Conservation (phyloP, 1,140 invertebrate genomes). For the Contarinia nasturtii region DNA sequence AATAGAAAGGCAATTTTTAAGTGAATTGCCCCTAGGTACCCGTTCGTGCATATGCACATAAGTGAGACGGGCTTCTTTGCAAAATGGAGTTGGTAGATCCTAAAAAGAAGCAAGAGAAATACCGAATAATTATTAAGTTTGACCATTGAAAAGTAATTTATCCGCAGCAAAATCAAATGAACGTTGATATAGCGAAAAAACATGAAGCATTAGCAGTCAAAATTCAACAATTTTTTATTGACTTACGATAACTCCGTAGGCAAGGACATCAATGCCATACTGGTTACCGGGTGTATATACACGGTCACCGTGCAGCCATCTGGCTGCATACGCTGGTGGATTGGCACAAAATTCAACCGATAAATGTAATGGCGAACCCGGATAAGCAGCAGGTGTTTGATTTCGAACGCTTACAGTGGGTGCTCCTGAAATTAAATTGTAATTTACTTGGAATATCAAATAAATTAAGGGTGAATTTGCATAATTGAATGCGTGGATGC, state of each 20-base stretch:
- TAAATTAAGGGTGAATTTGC: neutral
- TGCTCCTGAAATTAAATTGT: constrained; percentile 15
- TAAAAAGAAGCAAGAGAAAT: constrained; percentile 3
- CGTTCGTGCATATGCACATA: constrained; percentile 24
- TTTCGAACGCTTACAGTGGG: constrained; percentile 27
- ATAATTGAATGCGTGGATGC: no score
- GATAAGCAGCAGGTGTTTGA: constrained; percentile 29
- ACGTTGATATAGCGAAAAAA: no score
- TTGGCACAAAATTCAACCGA: constrained; percentile 34
- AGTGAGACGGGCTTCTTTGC: constrained; percentile 23
- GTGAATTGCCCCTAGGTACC: no score
- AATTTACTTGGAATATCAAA: no score
- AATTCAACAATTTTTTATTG: neutral
- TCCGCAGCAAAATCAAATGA: no score
- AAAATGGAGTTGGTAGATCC: constrained; percentile 23
- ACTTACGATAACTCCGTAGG: constrained; percentile 21
- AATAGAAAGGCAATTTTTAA: no score
- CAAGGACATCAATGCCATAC: constrained; percentile 21
- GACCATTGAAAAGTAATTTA: no score
- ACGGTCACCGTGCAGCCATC: constrained; percentile 23
- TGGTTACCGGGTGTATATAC: constrained; percentile 23
- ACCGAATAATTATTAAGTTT: no score
- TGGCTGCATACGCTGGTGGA: constrained; percentile 24
- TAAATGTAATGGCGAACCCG: constrained; percentile 29
- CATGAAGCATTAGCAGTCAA: neutral